These are phyloP conservation scores for Volucella zonaria DNA, from an alignment of 2,888 invertebrate species.

Conservation along the genomic window DNA sequence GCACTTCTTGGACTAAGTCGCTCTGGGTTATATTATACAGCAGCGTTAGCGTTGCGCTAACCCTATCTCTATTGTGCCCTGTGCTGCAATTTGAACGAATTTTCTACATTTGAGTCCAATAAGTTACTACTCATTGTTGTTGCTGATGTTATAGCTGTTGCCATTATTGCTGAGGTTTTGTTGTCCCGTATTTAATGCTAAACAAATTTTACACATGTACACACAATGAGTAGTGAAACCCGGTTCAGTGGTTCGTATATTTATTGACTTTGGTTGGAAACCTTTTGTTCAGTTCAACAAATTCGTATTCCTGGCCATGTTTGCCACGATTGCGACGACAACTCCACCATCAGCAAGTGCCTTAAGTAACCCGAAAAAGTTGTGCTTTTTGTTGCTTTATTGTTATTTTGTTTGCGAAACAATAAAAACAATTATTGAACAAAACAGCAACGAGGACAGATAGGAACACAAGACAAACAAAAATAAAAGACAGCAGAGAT, in stretches of 20 bases:
- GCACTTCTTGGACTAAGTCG: neutral
- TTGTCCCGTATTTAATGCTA: slow-evolving; percentile 60
- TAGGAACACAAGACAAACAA: slow-evolving; percentile 15
- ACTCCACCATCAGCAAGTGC: neutral
- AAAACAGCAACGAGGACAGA: slow-evolving; percentile 19
- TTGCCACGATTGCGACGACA: slow-evolving; percentile 18
- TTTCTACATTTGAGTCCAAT: slow-evolving; percentile 52
- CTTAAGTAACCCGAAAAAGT: slow-evolving; percentile 45
- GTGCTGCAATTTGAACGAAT: slow-evolving; percentile 64
- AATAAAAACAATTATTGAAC: slow-evolving; percentile 60
- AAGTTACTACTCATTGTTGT: slow-evolving; percentile 43
- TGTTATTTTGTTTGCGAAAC: slow-evolving; percentile 22
- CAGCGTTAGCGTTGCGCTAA: slow-evolving; percentile 11
- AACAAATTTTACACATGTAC: slow-evolving; percentile 66
- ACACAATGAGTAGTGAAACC: slow-evolving; percentile 55
- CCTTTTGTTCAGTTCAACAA: neutral
- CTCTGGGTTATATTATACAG: too few species aligned
- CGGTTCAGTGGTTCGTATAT: slow-evolving; percentile 26
- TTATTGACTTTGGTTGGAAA: slow-evolving; percentile 32
- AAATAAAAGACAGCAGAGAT: neutral
- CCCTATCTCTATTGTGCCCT: slow-evolving; percentile 26
- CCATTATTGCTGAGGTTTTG: slow-evolving; percentile 22
- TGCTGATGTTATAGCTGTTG: slow-evolving; percentile 20
- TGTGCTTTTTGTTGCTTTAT: neutral
- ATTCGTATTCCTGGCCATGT: neutral